Conservation (phyloP, 2,888 invertebrate genomes). For the Tiliacea aurago region DNA sequence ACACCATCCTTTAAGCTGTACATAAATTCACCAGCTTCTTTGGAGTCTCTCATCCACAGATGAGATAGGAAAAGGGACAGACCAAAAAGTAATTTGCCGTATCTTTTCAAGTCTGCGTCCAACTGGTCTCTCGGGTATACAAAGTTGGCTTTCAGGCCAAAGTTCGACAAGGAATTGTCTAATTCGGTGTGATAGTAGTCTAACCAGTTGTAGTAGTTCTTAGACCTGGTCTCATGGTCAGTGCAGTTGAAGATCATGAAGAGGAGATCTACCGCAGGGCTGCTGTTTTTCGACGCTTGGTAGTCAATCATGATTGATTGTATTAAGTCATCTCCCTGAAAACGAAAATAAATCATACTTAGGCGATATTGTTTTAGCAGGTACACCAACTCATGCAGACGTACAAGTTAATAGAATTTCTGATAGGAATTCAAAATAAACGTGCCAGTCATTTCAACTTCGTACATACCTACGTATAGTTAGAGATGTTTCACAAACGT, state of each 20-base stretch:
- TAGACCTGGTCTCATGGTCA: constrained; percentile 64
- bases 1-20: constrained; percentile 44
- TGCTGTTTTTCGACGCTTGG: constrained; percentile 66
- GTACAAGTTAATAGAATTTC: neutral
- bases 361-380: neutral
- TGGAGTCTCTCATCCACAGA: constrained; percentile 60
- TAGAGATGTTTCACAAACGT: neutral
- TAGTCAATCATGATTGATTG: constrained; percentile 75
- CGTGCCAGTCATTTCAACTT: too few relatives aligned
- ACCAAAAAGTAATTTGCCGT: constrained; percentile 61
- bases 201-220: constrained; percentile 70
- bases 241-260: constrained; percentile 72
- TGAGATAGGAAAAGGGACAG: constrained; percentile 50
- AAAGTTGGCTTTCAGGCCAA: constrained; percentile 60
- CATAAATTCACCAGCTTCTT: constrained; percentile 59
- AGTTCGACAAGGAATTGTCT: constrained; percentile 62
- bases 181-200: constrained; percentile 69
- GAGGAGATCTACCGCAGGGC: constrained; percentile 69
- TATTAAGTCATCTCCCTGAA: constrained; percentile 65
- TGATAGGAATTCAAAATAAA: neutral
- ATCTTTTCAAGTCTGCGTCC: constrained; percentile 67
- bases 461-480: too few relatives aligned
- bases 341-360: constrained; percentile 20
- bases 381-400: neutral
- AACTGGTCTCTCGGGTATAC: constrained; percentile 66